A percentile compares a stretch with the other conserved stretches of the same genome.
Conservation (phyloP, 1,140 invertebrate genomes). For the Caenorhabditis inopinata region DNA sequence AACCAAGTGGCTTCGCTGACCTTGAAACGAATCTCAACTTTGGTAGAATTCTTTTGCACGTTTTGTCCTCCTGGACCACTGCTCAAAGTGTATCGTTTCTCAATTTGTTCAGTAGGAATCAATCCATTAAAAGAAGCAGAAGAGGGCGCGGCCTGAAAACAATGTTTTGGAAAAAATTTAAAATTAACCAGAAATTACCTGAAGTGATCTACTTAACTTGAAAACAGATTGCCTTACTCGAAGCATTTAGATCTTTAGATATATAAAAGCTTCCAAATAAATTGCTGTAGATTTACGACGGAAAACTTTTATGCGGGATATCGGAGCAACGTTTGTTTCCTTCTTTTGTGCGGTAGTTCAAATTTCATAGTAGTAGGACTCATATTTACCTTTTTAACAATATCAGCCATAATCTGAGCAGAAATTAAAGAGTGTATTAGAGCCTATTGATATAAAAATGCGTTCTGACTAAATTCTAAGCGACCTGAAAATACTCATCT, state of each 20-base stretch:
- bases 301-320: background rate
- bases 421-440: too few species aligned
- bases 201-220: background rate
- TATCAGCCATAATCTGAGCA: too few species aligned
- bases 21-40: conserved; percentile 42
- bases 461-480: too few species aligned
- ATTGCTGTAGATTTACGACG: background rate
- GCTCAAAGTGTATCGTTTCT: conserved; percentile 29
- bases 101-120: conserved; percentile 30
- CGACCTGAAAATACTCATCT: too few species aligned
- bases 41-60: conserved; percentile 43
- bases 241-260: background rate
- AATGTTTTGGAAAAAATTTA: background rate
- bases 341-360: background rate
- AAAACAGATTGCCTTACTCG: background rate
- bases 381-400: too few species aligned
- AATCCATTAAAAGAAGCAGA: conserved; percentile 31
- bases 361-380: too few species aligned
- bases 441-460: too few species aligned
- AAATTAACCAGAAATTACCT: background rate
- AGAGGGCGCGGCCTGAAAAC: background rate
- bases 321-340: background rate
- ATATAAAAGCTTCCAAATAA: background rate
- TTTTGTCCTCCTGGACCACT: conserved; percentile 42
- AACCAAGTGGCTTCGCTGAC: conserved; percentile 8